Evolutionary conservation across 1,140 invertebrate species (phyloP).

Genomic region (Drosophila gunungcola): DNA sequence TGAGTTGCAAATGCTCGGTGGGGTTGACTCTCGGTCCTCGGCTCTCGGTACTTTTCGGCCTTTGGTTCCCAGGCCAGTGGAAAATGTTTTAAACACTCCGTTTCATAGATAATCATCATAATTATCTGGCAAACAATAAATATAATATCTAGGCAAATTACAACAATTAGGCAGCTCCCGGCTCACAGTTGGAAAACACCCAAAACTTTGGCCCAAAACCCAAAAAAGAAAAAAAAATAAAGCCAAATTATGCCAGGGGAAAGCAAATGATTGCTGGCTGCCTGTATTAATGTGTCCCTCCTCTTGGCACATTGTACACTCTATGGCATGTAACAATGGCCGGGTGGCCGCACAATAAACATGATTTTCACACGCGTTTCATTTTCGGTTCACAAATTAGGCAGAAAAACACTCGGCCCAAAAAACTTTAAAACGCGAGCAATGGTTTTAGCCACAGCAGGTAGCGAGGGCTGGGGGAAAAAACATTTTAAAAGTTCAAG

Average conservation of each 20-base stretch:
- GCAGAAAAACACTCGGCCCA: conserved; percentile 65
- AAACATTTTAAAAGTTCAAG: conserved; percentile 22
- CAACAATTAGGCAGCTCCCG: conserved; percentile 71
- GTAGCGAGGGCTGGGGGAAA: conserved; percentile 29
- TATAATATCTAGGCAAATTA: conserved; percentile 79
- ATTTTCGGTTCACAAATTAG: conserved; percentile 73
- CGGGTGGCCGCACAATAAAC: conserved; percentile 71
- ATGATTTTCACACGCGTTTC: conserved; percentile 81
- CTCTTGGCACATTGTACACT: conserved; percentile 39
- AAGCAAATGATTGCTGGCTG: conserved; percentile 54
- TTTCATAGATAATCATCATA: conserved; percentile 82
- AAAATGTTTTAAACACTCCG: conserved; percentile 65
- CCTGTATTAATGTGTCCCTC: conserved; percentile 46
- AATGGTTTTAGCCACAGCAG: conserved; percentile 48
- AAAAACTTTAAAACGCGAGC: conserved; percentile 39
- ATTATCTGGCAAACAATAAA: conserved; percentile 80
- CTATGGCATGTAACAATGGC: conserved; percentile 44
- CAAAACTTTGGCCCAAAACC: conserved; percentile 34
- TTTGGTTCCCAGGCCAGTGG: conserved; percentile 58
- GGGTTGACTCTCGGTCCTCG: conserved; percentile 12
- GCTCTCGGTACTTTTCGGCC: conserved; percentile 13
- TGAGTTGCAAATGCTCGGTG: conserved; percentile 69
- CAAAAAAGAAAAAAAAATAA: conserved; percentile 11
- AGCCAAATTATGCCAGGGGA: conserved; percentile 40
- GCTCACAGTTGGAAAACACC: conserved; percentile 67